Base-by-base conservation (phyloP, 2,888 invertebrate species). In the Limnephilus marmoratus region DNA sequence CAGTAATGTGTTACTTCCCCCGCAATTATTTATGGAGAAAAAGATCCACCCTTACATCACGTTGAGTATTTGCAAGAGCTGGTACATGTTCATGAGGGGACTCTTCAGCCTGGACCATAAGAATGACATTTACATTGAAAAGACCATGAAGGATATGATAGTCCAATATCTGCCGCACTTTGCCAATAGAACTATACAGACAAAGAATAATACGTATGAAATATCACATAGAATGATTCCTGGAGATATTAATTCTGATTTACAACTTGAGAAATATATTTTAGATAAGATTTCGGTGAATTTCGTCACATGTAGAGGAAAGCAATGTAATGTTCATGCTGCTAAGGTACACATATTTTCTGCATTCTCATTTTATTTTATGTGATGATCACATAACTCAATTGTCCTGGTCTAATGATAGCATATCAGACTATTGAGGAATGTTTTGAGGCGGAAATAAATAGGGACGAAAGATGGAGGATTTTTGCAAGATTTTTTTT, bases 21-120 rank as follows among this genome's bases (percentile, higher is more conserved):
- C 94, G 5, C 94, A 95, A 90, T 94, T 96, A 80, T 94, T 95
- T 87, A 94, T 95, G 85, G 95, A 95, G 18, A 95, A 95, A 93
- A 94, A 94, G 83, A 90, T 95, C 0, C 94, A 95, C 93, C 94
- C 94, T 9, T 94, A 94, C 90, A 94, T 95, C 13, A 92, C 95
- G 34, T 94, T 94, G 89, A 95, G 95, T 0, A 94, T 96, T 3
- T 95, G 95, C 93, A 94, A 94, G 93, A 95, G 95, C 12, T 95
- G 96, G 95, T 95, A 95, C 93, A 94, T 95, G 85, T 96, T 95
- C 94, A 94, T 96, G 91, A 94, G 94, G 92, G 96, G 95, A 3
- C 94, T 96, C 29, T 94, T 94, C 34, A 94, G 94, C 90, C 94
- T 96, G 83, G 95, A 95, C 94, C 94, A 94, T 81, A 94, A 93